Conservation (phyloP, 2,797 vertebrate genomes). For the Neosilurus hyrtlii region DNA sequence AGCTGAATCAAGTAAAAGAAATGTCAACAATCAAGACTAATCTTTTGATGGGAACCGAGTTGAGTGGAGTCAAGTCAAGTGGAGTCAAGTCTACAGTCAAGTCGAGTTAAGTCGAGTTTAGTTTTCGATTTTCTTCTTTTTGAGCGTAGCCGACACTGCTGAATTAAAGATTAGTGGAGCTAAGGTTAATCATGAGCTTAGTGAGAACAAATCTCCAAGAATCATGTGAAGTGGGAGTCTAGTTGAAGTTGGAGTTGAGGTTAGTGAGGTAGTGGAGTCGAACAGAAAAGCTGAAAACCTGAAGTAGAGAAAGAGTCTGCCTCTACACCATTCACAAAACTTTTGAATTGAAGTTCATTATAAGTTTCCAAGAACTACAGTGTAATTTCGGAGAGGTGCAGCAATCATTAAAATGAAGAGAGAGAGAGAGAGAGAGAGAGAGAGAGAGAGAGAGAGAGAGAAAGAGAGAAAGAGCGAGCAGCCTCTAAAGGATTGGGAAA, state of each 20-base stretch:
- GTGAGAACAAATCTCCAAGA: too few relatives aligned
- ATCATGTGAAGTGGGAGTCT: too few relatives aligned
- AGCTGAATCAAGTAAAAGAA: neutral
- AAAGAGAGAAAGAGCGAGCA: neutral
- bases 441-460: neutral
- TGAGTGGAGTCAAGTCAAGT: neutral
- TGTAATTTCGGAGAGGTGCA: too few relatives aligned
- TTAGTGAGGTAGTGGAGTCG: too few relatives aligned
- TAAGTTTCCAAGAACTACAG: neutral
- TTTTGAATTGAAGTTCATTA: neutral
- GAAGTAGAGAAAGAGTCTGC: neutral
- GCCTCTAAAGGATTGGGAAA: neutral
- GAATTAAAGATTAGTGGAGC: too few relatives aligned
- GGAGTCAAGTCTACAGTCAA: neutral
- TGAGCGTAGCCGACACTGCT: too few relatives aligned
- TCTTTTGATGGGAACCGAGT: neutral
- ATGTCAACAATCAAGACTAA: neutral
- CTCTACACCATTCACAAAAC: neutral
- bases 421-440: neutral
- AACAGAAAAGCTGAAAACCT: neutral
- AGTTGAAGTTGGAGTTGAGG: too few relatives aligned
- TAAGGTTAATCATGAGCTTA: too few relatives aligned
- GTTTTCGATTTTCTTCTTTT: too few relatives aligned
- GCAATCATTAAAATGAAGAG: neutral
- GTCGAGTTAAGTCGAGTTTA: too few relatives aligned